Base-by-base conservation (phyloP, 2,888 invertebrate species). In the Ernsta delagoae region DNA sequence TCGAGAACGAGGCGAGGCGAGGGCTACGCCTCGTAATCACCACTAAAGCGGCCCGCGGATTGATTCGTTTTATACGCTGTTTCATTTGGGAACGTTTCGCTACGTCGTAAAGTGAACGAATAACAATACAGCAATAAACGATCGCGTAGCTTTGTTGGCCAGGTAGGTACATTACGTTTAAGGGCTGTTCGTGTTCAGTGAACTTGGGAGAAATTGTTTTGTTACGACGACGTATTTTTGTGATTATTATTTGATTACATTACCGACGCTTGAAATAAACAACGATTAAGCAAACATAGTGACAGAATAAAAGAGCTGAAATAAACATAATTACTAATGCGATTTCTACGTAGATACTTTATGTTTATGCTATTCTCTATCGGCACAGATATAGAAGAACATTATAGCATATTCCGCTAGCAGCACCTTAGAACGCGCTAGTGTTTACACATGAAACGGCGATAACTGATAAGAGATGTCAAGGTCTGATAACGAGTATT, bases 1-100 rank as follows among this genome's bases (percentile, higher is more conserved):
- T n/a, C n/a, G n/a, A n/a, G n/a, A n/a, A n/a, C n/a, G n/a, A n/a
- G n/a, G n/a, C n/a, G n/a, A n/a, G n/a, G 80, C 63, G 71, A 64
- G 70, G 75, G 74, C 71, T 74, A 75, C 73, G 71, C 71, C 72
- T 72, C 63, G 73, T 74, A 74, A 45, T 64, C 60, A 45, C 54
- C 11, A 24, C 54, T 54, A 43, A 65, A 60, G 54, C 67, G 61
- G 34, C 36, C 31, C 54, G 50, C 56, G 67, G 61, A 67, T 67
- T 61, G 61, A 61, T 67, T 45, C 45, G 36, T 53, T 56, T 60
- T 61, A 56, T 41, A 43, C 12, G 45, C 53, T 24, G 61, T 56
- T 61, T 45, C 45, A 31, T 60, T 43, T 24, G 11, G 11, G 57
- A 24, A 11, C 34, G 8, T n/a, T 45, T 41, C 36, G 31, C 43